These are phyloP conservation scores for Sabatieria punctata DNA, from an alignment of 2,888 invertebrate species.

Conservation along the genomic window DNA sequence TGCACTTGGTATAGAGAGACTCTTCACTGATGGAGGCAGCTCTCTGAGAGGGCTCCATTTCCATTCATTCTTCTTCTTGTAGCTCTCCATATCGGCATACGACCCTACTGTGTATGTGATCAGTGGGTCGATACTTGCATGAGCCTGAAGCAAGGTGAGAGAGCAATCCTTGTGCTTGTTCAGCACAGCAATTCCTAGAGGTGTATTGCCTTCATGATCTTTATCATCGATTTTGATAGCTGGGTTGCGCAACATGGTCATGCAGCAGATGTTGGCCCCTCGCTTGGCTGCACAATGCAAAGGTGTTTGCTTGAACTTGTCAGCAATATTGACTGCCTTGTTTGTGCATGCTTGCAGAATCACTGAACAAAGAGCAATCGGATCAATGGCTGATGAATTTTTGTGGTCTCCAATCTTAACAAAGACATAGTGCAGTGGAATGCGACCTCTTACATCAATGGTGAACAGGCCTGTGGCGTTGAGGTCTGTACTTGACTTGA, in stretches of 20 bases:
- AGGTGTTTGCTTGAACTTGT: constrained; percentile 32
- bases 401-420: constrained; percentile 22
- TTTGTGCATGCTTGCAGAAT: no score
- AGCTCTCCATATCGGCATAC: neutral
- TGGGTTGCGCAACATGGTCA: constrained; percentile 31
- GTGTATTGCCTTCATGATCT: constrained; percentile 30
- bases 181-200: constrained; percentile 35
- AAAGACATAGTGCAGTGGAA: constrained; percentile 40
- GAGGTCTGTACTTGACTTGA: constrained; percentile 33
- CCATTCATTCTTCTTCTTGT: constrained; percentile 6
- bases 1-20: no score
- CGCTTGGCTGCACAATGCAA: constrained; percentile 36
- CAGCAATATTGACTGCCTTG: constrained; percentile 28
- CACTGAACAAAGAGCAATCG: constrained; percentile 17
- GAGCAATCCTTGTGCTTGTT: constrained; percentile 35
- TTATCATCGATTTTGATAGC: constrained; percentile 25
- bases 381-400: constrained; percentile 11
- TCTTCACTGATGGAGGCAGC: no score
- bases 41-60: constrained; percentile 6
- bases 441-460: constrained; percentile 29
- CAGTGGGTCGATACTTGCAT: neutral
- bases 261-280: constrained; percentile 38
- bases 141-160: constrained; percentile 18
- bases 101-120: neutral
- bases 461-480: constrained; percentile 29